Percentiles rank a stretch among this genome's conserved stretches.
phyloP scores from a whole-genome alignment of 2,888 invertebrate species.

The Atrina japonica region DNA sequence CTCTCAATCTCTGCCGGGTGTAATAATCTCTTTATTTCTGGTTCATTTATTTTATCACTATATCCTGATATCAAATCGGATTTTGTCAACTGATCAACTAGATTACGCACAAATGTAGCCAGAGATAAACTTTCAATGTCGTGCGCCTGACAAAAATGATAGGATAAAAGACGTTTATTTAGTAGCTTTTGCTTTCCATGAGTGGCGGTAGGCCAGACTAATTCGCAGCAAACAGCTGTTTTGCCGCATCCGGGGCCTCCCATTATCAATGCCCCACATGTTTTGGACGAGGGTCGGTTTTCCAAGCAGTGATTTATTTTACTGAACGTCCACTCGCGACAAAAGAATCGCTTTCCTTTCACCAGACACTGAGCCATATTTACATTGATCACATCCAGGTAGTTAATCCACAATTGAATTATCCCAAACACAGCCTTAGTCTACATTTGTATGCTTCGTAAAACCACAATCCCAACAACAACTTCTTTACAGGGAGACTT shows the following conservation, averaged over 20 bases:
- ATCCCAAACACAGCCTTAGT: not conserved
- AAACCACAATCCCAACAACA: too few relatives aligned
- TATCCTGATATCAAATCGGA: conserved; percentile 71
- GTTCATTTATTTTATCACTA: conserved; percentile 83
- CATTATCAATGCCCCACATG: conserved; percentile 92
- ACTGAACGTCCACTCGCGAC: conserved; percentile 97
- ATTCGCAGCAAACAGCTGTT: conserved; percentile 83
- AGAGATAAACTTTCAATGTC: conserved; percentile 87
- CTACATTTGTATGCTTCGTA: too few relatives aligned
- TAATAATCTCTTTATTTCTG: conserved; percentile 87
- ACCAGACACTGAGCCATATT: conserved; percentile 76
- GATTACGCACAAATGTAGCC: conserved; percentile 87
- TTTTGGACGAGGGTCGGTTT: conserved; percentile 87
- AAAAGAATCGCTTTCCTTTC: conserved; percentile 85
- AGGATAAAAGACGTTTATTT: conserved; percentile 90
- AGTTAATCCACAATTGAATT: not conserved
- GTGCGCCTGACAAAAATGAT: conserved; percentile 88
- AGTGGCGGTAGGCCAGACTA: conserved; percentile 87
- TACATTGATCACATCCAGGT: not conserved
- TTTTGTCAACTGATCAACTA: conserved; percentile 85
- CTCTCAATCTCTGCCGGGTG: conserved; percentile 89
- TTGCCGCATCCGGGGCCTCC: conserved; percentile 97
- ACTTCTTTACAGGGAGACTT: too few relatives aligned
- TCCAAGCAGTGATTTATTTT: conserved; percentile 95
- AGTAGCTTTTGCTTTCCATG: conserved; percentile 82